Evolutionary conservation across 2,797 vertebrate genomes (phyloP).

Genomic region (Trematomus bernacchii): DNA sequence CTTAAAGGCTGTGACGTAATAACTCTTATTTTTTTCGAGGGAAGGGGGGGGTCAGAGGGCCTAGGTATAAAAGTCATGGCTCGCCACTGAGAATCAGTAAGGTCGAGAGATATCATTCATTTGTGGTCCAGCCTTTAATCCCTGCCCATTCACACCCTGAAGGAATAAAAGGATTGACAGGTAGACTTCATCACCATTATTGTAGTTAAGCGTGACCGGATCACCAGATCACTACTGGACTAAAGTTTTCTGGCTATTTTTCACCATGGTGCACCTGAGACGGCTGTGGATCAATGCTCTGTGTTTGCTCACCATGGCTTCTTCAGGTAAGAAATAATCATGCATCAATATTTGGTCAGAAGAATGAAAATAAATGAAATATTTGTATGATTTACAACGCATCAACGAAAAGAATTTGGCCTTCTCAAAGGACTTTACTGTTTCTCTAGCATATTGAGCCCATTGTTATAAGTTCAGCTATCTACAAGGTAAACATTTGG

Average conservation of each 20-base stretch:
- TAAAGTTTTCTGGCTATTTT: background rate
- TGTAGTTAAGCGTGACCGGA: background rate
- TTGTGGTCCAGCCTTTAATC: conserved; percentile 37
- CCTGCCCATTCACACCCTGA: conserved; percentile 39
- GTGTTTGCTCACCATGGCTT: conserved; percentile 27
- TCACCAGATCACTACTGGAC: conserved; percentile 4
- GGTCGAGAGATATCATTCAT: conserved; percentile 41
- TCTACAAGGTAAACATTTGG: too few species aligned
- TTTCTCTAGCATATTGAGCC: too few species aligned
- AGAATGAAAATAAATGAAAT: too few species aligned
- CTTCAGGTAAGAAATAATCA: conserved; percentile 55
- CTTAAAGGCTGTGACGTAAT: too few species aligned
- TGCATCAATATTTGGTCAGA: too few species aligned
- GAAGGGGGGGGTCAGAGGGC: too few species aligned
- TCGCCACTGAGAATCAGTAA: conserved; percentile 6
- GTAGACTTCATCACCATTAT: conserved; percentile 13
- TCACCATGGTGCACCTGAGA: conserved; percentile 50
- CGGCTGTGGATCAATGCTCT: conserved; percentile 27
- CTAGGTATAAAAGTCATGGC: too few species aligned
- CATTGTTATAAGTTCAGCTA: too few species aligned
- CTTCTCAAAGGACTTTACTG: too few species aligned
- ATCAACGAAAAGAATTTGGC: too few species aligned
- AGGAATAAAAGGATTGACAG: conserved; percentile 40
- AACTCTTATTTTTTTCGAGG: too few species aligned
- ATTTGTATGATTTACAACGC: too few species aligned